A percentile compares a stretch with the other conserved stretches of the same genome.
Evolutionary conservation across 1,140 invertebrate genomes (phyloP).

Genomic region (Drosophila bocki): DNA sequence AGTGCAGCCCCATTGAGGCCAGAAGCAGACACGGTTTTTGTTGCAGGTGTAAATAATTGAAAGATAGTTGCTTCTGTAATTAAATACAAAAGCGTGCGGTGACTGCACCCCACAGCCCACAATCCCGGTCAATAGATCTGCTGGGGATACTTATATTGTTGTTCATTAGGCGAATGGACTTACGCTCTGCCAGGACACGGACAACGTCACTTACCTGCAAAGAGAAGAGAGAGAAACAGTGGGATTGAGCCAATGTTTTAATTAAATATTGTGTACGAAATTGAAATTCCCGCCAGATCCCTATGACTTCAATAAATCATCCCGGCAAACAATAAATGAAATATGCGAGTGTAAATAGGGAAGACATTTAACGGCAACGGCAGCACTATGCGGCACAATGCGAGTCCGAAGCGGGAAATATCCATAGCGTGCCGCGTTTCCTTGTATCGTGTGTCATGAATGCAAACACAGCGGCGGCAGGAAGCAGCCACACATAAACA

Average conservation of each 20-base stretch:
- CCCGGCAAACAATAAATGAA: conserved; percentile 69
- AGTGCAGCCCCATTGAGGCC: conserved; percentile 59
- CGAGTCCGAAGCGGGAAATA: conserved; percentile 55
- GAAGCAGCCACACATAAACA: conserved; percentile 52
- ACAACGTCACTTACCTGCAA: conserved; percentile 71
- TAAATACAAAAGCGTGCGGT: conserved; percentile 71
- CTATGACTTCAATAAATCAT: conserved; percentile 82
- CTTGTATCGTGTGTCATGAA: conserved; percentile 75
- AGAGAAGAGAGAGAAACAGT: conserved; percentile 12
- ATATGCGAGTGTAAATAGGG: conserved; percentile 50
- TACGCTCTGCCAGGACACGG: conserved; percentile 45
- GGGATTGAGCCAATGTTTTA: conserved; percentile 61
- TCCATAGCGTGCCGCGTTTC: conserved; percentile 68
- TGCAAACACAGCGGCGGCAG: conserved; percentile 61
- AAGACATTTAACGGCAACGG: conserved; percentile 52
- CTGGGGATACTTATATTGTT: conserved; percentile 44
- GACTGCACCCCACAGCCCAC: conserved; percentile 20
- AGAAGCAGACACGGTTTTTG: conserved; percentile 60
- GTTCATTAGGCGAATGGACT: conserved; percentile 76
- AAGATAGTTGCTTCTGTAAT: conserved; percentile 84
- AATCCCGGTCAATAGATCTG: conserved; percentile 12
- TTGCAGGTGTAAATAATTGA: conserved; percentile 84
- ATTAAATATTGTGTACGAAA: conserved; percentile 70
- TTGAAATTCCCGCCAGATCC: conserved; percentile 70
- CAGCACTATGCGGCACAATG: conserved; percentile 30